phyloP scores from a whole-genome alignment of 2,888 invertebrate genomes.

The Camptogramma bilineatum region DNA sequence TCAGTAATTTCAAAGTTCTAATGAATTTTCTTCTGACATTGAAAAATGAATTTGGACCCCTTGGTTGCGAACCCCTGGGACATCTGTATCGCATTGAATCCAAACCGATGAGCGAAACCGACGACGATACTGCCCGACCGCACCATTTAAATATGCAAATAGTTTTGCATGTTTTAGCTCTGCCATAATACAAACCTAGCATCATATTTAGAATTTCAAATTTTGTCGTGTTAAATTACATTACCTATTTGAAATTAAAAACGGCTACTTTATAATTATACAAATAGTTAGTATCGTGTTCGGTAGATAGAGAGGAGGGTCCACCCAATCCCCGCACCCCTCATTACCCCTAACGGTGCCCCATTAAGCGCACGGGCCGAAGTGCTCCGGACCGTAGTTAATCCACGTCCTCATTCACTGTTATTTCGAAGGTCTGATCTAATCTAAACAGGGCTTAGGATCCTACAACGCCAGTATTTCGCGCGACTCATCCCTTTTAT shows the following conservation, averaged over 20 bases:
- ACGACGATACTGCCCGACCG: constrained; percentile 51
- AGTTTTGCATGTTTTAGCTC: constrained; percentile 42
- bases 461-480: constrained; percentile 83
- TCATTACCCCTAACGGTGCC: constrained; percentile 82
- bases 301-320: constrained; percentile 41
- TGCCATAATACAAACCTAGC: constrained; percentile 38
- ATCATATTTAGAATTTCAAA: constrained; percentile 39
- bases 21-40: constrained; percentile 85
- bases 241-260: constrained; percentile 27
- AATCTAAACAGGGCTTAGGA: constrained; percentile 85
- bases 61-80: constrained; percentile 65
- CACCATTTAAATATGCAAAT: constrained; percentile 51
- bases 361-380: constrained; percentile 84
- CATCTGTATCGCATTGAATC: constrained; percentile 65
- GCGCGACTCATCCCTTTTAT: constrained; percentile 83
- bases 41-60: constrained; percentile 82
- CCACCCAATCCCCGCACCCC: constrained; percentile 70
- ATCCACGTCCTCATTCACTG: constrained; percentile 86
- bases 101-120: constrained; percentile 61
- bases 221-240: constrained; percentile 18
- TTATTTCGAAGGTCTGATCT: constrained; percentile 86
- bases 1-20: constrained; percentile 85
- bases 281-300: constrained; percentile 41
- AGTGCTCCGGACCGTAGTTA: constrained; percentile 85
- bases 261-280: constrained; percentile 24